phyloP scores from a whole-genome alignment of 2,888 invertebrate genomes.

The Hemistola chrysoprasaria region DNA sequence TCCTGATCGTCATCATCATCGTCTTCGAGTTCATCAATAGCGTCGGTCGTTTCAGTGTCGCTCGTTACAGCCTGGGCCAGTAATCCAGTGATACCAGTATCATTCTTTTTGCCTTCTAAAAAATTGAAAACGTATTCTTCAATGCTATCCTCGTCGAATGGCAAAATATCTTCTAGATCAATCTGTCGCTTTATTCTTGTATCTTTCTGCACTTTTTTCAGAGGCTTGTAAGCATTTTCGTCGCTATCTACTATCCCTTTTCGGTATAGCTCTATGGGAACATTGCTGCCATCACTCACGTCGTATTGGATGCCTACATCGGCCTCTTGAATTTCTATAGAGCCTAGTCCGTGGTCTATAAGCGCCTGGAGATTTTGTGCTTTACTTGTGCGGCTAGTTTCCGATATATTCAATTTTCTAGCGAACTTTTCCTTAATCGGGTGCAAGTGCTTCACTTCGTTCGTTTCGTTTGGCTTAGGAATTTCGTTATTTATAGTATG shows the following conservation, averaged over 20 bases:
- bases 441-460: constrained; percentile 82
- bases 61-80: constrained; percentile 66
- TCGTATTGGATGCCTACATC: constrained; percentile 82
- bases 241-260: constrained; percentile 84
- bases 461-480: constrained; percentile 71
- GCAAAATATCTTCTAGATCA: constrained; percentile 65
- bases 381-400: constrained; percentile 49
- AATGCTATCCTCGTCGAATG: constrained; percentile 67
- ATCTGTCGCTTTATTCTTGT: constrained; percentile 61
- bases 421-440: constrained; percentile 58
- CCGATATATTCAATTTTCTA: constrained; percentile 52
- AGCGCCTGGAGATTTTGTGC: constrained; percentile 65
- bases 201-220: constrained; percentile 33
- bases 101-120: constrained; percentile 62
- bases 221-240: constrained; percentile 53
- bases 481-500: constrained; percentile 74
- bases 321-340: constrained; percentile 80
- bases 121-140: constrained; percentile 69
- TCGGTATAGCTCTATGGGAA: constrained; percentile 80
- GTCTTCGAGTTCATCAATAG: constrained; percentile 53
- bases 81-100: constrained; percentile 62
- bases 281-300: constrained; percentile 77
- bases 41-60: constrained; percentile 53
- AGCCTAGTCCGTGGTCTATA: constrained; percentile 68
- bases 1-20: constrained; percentile 47